phyloP scores from a whole-genome alignment of 2,797 vertebrate genomes.

The Liasis olivaceus region DNA sequence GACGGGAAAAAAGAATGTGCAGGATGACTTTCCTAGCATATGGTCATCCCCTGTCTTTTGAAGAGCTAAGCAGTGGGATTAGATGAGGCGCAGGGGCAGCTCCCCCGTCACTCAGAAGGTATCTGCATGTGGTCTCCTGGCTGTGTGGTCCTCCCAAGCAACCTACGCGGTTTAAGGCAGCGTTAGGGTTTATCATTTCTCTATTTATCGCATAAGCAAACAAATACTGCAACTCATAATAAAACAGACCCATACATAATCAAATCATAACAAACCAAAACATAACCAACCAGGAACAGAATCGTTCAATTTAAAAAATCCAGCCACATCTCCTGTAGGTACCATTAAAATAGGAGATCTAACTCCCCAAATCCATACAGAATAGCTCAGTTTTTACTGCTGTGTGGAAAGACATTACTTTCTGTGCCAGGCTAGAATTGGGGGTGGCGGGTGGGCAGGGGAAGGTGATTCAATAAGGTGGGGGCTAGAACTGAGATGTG shows the following conservation, averaged over 20 bases:
- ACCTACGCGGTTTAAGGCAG: background rate
- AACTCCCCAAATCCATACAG: background rate
- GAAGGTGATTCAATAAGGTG: background rate
- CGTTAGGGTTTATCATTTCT: background rate
- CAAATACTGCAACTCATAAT: background rate
- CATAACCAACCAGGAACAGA: background rate
- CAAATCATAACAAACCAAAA: background rate
- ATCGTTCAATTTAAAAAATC: background rate
- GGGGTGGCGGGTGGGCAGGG: background rate
- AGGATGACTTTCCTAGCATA: background rate
- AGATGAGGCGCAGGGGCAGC: background rate
- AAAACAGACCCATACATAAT: background rate
- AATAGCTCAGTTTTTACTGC: background rate
- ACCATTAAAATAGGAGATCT: background rate
- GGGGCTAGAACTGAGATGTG: background rate
- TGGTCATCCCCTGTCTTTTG: too few relatives aligned
- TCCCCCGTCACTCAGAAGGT: background rate
- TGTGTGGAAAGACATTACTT: background rate
- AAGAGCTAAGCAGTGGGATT: background rate
- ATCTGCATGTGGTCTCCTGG: background rate
- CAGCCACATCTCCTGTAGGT: background rate
- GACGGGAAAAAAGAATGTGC: background rate
- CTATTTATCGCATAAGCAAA: background rate
- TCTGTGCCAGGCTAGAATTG: background rate
- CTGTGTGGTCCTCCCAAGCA: background rate